Base-by-base conservation (phyloP, 2,888 invertebrate species). In the Euzetes globulus region DNA sequence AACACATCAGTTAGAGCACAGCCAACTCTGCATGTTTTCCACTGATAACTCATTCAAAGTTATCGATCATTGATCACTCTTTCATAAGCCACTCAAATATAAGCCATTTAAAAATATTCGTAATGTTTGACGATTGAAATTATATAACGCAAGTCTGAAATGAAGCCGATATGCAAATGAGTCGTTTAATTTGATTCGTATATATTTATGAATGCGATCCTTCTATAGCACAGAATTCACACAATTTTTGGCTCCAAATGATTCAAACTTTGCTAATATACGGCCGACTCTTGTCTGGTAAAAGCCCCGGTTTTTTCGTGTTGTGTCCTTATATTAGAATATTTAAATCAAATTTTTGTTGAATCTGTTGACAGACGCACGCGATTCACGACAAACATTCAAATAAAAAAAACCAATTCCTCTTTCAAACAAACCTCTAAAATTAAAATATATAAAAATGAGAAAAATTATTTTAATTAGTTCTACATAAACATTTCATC, bases 291-390 rank as follows among this genome's bases (percentile, higher is more conserved):
- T 27, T 33, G 63, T 15, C 33, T 7, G n/a, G 17, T 45, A 68
- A 68, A 37, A 19, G 68, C 41, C 33, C 68, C 68, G 45, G 22
- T 68, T 41, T 68, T 68, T 68, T 68, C 68, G 37, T 68, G 68
- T 68, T 25, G 25, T 41, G 41, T 41, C 13, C 22, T 4, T 13
- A 68, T 68, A 63, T 68, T 41, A n/a, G 22, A 68, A 68, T 41
- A 68, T 68, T 68, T 68, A 68, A 68, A 68, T 68, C 37, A 68
- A 68, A 7, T 63, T 68, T 55, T 68, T 45, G 37, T 33, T 22
- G 41, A 68, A 37, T 68, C 11, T 41, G 37, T 68, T 68, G 68
- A 68, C 68, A 68, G 63, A 63, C 68, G 37, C 68, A 68, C 68
- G 68, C 68, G 68, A 41, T 41, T 41, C 41, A 11, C 41, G 41